Conservation (phyloP, 2,113 vertebrate species). For the Alexandromys fortis region DNA sequence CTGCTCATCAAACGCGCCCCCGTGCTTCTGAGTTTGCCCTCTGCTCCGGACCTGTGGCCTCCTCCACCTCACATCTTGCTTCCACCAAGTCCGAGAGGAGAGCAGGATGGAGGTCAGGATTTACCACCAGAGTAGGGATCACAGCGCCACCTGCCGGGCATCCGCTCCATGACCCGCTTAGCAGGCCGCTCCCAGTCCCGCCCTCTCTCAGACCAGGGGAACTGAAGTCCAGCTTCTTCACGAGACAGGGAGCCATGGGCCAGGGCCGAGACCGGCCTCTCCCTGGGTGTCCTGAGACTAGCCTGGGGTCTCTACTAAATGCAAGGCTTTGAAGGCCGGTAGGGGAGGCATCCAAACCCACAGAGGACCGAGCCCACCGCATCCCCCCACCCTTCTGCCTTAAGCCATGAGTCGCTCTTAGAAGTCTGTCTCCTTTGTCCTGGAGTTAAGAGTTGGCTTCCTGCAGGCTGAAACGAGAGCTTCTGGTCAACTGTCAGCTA, state of each 20-base stretch:
- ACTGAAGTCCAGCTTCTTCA: neutral
- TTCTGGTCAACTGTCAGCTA: neutral
- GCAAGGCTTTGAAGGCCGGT: neutral
- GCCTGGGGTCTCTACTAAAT: neutral
- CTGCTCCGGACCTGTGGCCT: neutral
- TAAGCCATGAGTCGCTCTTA: neutral
- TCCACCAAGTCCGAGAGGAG: neutral
- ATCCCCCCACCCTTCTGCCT: neutral
- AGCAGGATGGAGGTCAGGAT: rapidly evolving
- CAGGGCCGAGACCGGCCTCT: neutral
- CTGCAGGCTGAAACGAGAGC: neutral
- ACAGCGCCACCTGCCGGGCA: slow-evolving; percentile 49
- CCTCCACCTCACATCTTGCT: rapidly evolving
- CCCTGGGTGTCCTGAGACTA: neutral
- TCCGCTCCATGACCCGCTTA: neutral
- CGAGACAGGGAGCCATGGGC: neutral
- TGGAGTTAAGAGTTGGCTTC: neutral
- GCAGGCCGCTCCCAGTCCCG: neutral
- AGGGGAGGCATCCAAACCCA: neutral
- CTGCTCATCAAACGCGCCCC: neutral
- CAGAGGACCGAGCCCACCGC: neutral
- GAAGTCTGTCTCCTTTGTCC: slow-evolving; percentile 10
- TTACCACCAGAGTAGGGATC: rapidly evolving
- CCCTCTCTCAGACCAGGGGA: neutral
- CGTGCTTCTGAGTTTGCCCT: neutral